These are phyloP conservation scores for Aplochiton taeniatus DNA, from an alignment of 2,797 vertebrate genomes.

Conservation along the genomic window DNA sequence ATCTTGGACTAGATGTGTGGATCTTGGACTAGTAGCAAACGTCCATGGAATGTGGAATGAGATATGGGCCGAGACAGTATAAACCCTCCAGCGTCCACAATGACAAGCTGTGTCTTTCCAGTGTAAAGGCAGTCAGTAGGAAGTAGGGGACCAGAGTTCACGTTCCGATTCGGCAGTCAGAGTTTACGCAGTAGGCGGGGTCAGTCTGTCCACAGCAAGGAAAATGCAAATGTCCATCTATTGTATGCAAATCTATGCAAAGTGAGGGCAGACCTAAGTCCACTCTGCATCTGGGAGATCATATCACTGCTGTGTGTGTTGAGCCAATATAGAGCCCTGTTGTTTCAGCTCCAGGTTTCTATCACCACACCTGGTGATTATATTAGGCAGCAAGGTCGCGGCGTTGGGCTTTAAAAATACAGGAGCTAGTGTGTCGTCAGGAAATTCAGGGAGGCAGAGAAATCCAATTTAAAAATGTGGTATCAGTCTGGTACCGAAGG, in stretches of 20 bases:
- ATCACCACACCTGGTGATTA: slow-evolving; percentile 2
- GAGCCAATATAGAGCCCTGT: too few species aligned
- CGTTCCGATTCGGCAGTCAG: not conserved
- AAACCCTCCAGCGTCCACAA: too few species aligned
- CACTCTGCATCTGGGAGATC: slow-evolving; percentile 11
- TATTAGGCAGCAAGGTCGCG: not conserved
- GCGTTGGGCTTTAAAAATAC: not conserved
- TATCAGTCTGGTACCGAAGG: too few species aligned
- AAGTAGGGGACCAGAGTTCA: too few species aligned
- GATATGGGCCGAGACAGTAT: too few species aligned
- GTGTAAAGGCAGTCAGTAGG: too few species aligned
- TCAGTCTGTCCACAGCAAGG: slow-evolving; percentile 19
- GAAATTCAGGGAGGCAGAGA: too few species aligned
- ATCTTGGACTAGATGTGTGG: too few species aligned
- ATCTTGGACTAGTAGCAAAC: too few species aligned
- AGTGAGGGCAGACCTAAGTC: slow-evolving; percentile 12
- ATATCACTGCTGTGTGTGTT: not conserved
- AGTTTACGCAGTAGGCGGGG: slow-evolving; percentile 35
- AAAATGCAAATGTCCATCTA: slow-evolving; percentile 46
- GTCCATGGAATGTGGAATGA: too few species aligned
- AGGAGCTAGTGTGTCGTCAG: not conserved
- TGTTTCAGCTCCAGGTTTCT: slow-evolving; percentile 2
- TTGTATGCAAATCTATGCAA: slow-evolving; percentile 59
- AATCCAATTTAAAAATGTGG: too few species aligned
- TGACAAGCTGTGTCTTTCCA: too few species aligned